These are phyloP conservation scores for Colaptes auratus DNA, from an alignment of 2,113 vertebrate species.

Conservation along the genomic window DNA sequence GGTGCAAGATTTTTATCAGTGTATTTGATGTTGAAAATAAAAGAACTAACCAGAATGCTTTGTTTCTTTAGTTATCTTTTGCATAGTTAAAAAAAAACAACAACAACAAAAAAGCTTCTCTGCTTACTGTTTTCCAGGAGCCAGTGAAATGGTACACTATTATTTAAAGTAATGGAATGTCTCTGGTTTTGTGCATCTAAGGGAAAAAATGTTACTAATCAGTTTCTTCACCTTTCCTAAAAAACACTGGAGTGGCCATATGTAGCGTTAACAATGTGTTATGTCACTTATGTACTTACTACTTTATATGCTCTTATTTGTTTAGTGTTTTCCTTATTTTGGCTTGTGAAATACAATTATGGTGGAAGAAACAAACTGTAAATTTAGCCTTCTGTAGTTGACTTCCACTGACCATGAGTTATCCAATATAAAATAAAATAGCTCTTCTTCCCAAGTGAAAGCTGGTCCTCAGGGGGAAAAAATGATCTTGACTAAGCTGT, in stretches of 20 bases:
- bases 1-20: constrained; percentile 75
- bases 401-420: background rate
- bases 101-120: background rate
- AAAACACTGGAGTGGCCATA: background rate
- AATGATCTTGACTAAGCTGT: background rate
- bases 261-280: background rate
- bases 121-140: background rate
- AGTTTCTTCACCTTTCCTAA: background rate
- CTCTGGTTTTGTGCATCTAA: background rate
- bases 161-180: background rate
- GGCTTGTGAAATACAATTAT: background rate
- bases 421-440: background rate
- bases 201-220: background rate
- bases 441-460: background rate
- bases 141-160: background rate
- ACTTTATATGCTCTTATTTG: background rate
- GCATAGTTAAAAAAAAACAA: background rate
- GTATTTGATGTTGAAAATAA: constrained; percentile 82
- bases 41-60: constrained; percentile 64
- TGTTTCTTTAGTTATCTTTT: background rate
- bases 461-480: background rate
- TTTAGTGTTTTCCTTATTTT: background rate
- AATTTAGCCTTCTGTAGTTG: background rate
- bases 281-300: background rate
- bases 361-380: background rate